These are phyloP conservation scores for Halictus ligatus DNA, from an alignment of 2,888 invertebrate genomes.

Conservation along the genomic window DNA sequence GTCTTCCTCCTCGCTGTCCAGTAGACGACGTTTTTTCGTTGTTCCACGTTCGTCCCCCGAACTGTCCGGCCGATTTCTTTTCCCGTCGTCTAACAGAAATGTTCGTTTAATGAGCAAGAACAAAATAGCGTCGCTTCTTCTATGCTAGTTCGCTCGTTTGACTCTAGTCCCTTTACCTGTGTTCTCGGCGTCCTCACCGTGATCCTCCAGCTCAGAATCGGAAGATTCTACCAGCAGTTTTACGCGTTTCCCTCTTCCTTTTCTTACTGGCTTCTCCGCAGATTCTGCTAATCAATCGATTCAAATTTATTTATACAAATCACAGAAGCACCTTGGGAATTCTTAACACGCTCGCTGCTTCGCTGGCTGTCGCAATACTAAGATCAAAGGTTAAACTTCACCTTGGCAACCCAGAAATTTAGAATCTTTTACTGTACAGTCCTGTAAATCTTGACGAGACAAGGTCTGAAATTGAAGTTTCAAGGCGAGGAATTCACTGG, in stretches of 20 bases:
- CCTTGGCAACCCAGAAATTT: too few species aligned
- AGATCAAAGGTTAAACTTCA: too few species aligned
- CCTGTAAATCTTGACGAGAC: too few species aligned
- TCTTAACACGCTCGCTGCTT: not conserved
- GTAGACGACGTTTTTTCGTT: slow-evolving; percentile 79
- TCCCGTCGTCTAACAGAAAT: slow-evolving; percentile 69
- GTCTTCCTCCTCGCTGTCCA: slow-evolving; percentile 80
- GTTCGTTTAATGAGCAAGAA: slow-evolving; percentile 17
- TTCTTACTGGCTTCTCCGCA: not conserved
- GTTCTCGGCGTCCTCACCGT: not conserved
- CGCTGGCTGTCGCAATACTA: too few species aligned
- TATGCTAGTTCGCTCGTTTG: not conserved
- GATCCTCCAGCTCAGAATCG: slow-evolving; percentile 70
- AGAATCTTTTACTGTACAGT: too few species aligned
- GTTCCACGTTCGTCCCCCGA: slow-evolving; percentile 74
- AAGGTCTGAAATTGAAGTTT: too few species aligned
- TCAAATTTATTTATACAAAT: not conserved
- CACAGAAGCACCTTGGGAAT: not conserved
- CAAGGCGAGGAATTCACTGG: too few species aligned
- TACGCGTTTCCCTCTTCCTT: slow-evolving; percentile 18
- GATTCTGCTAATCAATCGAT: not conserved
- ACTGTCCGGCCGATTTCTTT: slow-evolving; percentile 73
- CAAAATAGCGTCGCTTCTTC: not conserved
- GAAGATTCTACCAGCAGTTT: slow-evolving; percentile 64
- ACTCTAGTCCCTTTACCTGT: slow-evolving; percentile 27